Evolutionary conservation across 2,797 vertebrate genomes (phyloP), one percentile per base, ranked within the genome.

Genomic region (Acropternis orthonyx): DNA sequence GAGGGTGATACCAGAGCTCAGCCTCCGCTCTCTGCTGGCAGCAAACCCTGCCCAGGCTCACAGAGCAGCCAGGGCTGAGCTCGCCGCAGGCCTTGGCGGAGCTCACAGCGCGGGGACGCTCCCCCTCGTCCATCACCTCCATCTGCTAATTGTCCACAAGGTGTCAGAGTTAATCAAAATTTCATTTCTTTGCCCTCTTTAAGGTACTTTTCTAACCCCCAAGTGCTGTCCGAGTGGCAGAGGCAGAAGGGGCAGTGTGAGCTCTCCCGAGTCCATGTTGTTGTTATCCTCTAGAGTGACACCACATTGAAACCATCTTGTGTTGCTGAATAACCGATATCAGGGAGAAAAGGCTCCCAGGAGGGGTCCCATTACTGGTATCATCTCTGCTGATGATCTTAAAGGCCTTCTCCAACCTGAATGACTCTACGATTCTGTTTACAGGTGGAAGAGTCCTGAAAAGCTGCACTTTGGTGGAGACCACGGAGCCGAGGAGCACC

Each of bases 111-210:
- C 0, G 3, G 26, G 75, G 20, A 74, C 26, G n/a, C 66, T 67
- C 54, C 43, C 22, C 46, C 14, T 63, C 3, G 0, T 4, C 56
- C 73, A 68, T 68, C 58, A 43, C 61, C 91, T 92, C 12, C 46
- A 3, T 89, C 74, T 92, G 89, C 68, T 86, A 79, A 94, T 85
- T 95, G 95, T 92, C 96, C 96, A 97, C 96, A 90, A 96, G 96
- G 89, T 95, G 96, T 97, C 95, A 96, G 87, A 93, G 55, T 95
- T 81, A 90, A 86, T 92, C 85, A 85, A 67, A 55, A 21, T 58
- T 85, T 69, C 26, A 16, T 54, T n/a, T 91, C 61, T 80, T 55
- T 56, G 39, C 41, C 52, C 71, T 61, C 39, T 19, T 41, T 26
- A 3, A 59, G 12, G 8, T 16, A 2, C 24, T 62, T 77, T 91